phyloP scores from a whole-genome alignment of 2,888 invertebrate genomes.

The Drosophila nigricruria region DNA sequence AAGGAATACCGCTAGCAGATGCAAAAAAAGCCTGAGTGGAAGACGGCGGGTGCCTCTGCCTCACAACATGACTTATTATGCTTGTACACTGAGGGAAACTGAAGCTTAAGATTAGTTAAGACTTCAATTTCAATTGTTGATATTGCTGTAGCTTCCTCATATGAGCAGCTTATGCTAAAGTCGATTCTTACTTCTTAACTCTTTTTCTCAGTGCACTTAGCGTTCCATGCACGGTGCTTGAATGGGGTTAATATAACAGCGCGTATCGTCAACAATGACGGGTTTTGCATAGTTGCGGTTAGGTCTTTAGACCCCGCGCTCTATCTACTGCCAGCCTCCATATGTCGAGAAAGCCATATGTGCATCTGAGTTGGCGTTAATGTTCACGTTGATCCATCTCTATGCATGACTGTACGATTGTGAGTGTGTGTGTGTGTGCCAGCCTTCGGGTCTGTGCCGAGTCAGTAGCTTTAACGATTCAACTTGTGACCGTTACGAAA shows the following conservation, averaged over 20 bases:
- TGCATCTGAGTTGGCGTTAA: slow-evolving; percentile 44
- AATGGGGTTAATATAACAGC: slow-evolving; percentile 77
- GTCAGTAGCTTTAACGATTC: slow-evolving; percentile 66
- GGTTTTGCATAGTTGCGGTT: slow-evolving; percentile 71
- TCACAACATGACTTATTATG: slow-evolving; percentile 5
- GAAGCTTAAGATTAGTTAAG: background rate
- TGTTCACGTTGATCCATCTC: slow-evolving; percentile 44
- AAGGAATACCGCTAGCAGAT: slow-evolving; percentile 62
- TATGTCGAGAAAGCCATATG: slow-evolving; percentile 50
- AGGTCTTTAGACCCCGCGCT: slow-evolving; percentile 42
- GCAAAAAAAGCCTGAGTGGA: slow-evolving; percentile 2
- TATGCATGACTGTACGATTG: background rate
- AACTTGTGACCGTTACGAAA: slow-evolving; percentile 68
- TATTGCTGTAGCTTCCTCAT: background rate
- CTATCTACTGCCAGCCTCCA: slow-evolving; percentile 27
- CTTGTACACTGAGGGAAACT: slow-evolving; percentile 15
- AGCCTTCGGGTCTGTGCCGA: slow-evolving; percentile 69
- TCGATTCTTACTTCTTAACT: background rate
- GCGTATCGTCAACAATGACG: slow-evolving; percentile 38
- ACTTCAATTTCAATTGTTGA: background rate
- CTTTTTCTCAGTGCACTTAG: background rate
- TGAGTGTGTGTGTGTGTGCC: slow-evolving; percentile 35
- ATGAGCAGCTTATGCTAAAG: background rate
- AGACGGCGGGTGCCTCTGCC: slow-evolving; percentile 3
- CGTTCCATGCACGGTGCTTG: slow-evolving; percentile 37